phyloP scores from a whole-genome alignment of 2,797 vertebrate species.

The Sitta carolinensis region DNA sequence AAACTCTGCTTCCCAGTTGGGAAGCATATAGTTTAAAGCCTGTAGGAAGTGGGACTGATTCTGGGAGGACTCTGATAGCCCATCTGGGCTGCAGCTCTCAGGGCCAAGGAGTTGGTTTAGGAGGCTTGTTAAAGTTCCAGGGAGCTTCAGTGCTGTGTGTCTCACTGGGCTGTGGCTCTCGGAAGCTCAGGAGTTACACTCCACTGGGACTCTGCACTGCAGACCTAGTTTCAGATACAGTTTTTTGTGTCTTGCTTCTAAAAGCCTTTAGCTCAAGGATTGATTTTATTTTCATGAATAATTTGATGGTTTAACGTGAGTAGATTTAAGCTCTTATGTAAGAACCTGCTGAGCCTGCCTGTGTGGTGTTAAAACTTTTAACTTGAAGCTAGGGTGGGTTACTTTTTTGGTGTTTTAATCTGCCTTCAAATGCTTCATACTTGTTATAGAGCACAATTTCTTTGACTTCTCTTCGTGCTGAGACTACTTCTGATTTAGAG shows the following conservation, averaged over 20 bases:
- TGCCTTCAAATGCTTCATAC: not conserved
- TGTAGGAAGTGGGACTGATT: not conserved
- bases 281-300: conserved; percentile 28
- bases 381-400: not conserved
- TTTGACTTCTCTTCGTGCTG: not conserved
- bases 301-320: not conserved
- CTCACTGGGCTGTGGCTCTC: not conserved
- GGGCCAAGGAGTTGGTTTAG: not conserved
- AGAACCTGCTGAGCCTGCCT: not conserved
- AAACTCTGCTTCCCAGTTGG: not conserved
- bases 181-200: not conserved
- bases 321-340: not conserved
- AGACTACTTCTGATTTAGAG: not conserved
- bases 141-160: not conserved
- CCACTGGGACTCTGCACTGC: not conserved
- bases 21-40: not conserved
- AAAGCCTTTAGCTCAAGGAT: not conserved
- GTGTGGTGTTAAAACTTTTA: not conserved
- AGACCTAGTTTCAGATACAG: not conserved
- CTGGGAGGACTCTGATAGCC: rapidly evolving
- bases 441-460: not conserved
- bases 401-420: not conserved
- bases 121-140: not conserved
- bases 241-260: not conserved
- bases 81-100: rapidly evolving